Base-by-base conservation (phyloP, 1,140 invertebrate genomes). In the Aphis gossypii region DNA sequence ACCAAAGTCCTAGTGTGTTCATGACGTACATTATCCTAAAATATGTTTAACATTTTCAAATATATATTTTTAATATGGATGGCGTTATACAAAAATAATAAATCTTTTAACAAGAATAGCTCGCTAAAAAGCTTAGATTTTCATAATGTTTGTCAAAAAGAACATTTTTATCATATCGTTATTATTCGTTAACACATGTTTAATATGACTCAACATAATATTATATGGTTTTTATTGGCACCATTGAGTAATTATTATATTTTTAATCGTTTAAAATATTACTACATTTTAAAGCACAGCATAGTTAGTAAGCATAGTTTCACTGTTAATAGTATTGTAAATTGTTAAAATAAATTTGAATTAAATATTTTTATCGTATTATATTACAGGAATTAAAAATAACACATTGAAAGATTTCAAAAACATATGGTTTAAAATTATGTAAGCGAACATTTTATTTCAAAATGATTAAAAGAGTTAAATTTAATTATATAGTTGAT, bases 11-110 rank as follows among this genome's bases (percentile, higher is more conserved):
- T 6, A 30, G 48, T 83, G 21, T 56, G 35, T 56, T 25, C 9
- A 35, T 92, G 91, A 92, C 82, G 91, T 84, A 84, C 21, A 25
- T 38, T 1, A 54, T 92, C 91, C 30, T 84, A 84, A 92, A 92
- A 92, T 76, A 82, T 60, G 54, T 25, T 41, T 60, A 25, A 54
- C 35, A 90, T 90, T 46, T 21, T 60, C 38, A 56, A 56, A 90
- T 90, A 56, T 14, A 51, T 56, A 23, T 90, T 60, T 88, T 88
- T 54, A 84, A 41, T 84, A 84, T 23, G 35, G 2, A 41, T 30
- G 2, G 6, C 20, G 87, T 41, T 30, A 44, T 30, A 90, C 60
- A 44, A 90, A 60, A 90, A 41, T 41, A 56, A 88, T 90, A 90
- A 90, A 90, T 90, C 51, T 89, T 51, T n/a, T 20, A 90, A 90